These are phyloP conservation scores for Ceyx margarethae DNA, from an alignment of 2,113 vertebrate species.

Conservation along the genomic window DNA sequence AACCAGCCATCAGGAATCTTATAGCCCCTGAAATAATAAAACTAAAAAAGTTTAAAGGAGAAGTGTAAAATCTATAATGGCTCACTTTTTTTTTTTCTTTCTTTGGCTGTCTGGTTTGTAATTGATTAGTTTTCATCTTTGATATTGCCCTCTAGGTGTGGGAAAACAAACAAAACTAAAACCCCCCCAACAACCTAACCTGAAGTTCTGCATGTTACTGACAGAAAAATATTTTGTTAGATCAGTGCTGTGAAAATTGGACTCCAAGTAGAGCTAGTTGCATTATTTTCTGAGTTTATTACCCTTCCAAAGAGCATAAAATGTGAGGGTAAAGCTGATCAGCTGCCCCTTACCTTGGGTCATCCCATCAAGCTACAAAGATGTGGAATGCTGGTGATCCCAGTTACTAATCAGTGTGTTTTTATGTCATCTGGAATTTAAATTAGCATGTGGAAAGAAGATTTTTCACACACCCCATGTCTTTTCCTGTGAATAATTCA, in stretches of 20 bases:
- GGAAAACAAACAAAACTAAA: neutral
- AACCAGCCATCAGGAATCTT: slow-evolving; percentile 2
- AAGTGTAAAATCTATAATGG: neutral
- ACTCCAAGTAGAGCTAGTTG: neutral
- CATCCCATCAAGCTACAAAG: slow-evolving; percentile 41
- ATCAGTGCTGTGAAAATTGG: neutral
- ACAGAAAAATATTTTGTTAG: neutral
- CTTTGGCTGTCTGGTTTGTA: neutral
- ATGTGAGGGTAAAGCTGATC: slow-evolving; percentile 34
- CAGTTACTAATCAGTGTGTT: neutral
- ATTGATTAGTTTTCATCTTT: slow-evolving; percentile 6
- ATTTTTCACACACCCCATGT: slow-evolving; percentile 24
- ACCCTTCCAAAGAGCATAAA: slow-evolving; percentile 2
- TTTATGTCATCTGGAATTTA: slow-evolving; percentile 42
- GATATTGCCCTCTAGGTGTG: slow-evolving; percentile 26
- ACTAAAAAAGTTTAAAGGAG: neutral
- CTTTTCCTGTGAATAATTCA: slow-evolving; percentile 9
- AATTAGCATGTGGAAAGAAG: slow-evolving; percentile 8
- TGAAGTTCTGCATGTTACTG: slow-evolving; percentile 14
- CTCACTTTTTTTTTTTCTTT: slow-evolving; percentile 12
- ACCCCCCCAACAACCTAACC: neutral
- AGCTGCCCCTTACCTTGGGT: slow-evolving; percentile 39
- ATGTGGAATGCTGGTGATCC: neutral
- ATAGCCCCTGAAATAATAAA: neutral
- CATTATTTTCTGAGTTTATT: slow-evolving; percentile 10